Percentiles rank a stretch among this genome's conserved stretches.
These are phyloP conservation scores for Nematolebias whitei DNA, from an alignment of 2,113 vertebrate genomes.

Conservation along the genomic window DNA sequence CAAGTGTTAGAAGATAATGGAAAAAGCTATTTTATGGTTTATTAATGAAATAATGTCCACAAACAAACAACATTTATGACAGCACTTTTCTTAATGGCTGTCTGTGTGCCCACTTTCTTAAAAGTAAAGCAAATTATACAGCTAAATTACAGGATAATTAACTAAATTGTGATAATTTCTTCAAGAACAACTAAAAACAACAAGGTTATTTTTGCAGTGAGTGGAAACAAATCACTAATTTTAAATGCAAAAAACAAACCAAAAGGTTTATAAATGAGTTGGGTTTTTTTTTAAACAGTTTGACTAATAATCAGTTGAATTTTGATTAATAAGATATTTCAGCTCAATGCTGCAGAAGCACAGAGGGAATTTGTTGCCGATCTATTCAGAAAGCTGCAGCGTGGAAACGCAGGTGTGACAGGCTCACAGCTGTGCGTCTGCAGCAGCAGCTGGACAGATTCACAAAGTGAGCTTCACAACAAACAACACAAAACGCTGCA, in stretches of 20 bases:
- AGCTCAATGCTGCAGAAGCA: conserved; percentile 4
- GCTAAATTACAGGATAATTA: background rate
- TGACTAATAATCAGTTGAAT: background rate
- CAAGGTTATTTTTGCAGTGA: background rate
- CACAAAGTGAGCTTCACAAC: conserved; percentile 21
- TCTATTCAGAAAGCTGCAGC: conserved; percentile 15
- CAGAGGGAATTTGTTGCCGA: conserved; percentile 21
- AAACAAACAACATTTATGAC: conserved; percentile 12
- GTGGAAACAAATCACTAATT: background rate
- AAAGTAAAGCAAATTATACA: conserved; percentile 2
- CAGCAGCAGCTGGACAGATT: conserved; percentile 30
- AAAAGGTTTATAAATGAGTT: no score
- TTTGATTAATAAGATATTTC: background rate
- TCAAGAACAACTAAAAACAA: background rate
- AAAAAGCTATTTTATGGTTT: conserved; percentile 31
- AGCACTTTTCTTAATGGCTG: background rate
- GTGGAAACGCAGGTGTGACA: conserved; percentile 51
- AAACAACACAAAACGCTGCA: conserved; percentile 23
- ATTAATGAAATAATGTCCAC: conserved; percentile 21
- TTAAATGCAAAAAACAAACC: background rate
- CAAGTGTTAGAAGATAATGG: conserved; percentile 22
- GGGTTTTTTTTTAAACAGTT: no score
- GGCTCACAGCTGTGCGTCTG: conserved; percentile 35
- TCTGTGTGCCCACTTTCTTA: background rate
- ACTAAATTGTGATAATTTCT: background rate